Percentiles rank a stretch among this genome's conserved stretches.
phyloP scores from a whole-genome alignment of 2,113 vertebrate genomes.

The Dryoscopus gambensis region DNA sequence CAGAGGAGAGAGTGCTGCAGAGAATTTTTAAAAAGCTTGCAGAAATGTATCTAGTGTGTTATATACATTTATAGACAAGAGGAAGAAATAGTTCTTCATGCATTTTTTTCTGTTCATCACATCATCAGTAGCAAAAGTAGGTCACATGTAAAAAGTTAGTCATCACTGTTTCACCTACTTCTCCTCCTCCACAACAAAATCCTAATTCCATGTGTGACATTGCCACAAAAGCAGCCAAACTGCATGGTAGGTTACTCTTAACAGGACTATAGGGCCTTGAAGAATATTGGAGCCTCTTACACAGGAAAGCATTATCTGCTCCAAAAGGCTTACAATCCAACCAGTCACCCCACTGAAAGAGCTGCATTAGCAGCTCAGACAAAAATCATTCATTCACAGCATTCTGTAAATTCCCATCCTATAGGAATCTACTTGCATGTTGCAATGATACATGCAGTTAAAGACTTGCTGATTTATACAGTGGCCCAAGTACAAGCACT shows the following conservation, averaged over 20 bases:
- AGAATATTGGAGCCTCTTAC: neutral
- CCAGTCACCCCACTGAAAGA: neutral
- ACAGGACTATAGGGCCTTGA: neutral
- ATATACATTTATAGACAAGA: neutral
- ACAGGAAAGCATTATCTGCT: neutral
- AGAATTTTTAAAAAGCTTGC: neutral
- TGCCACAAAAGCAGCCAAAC: neutral
- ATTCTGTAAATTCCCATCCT: neutral
- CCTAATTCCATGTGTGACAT: neutral
- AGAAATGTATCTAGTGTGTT: neutral
- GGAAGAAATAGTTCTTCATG: neutral
- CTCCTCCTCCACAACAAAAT: neutral
- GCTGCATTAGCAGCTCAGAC: neutral
- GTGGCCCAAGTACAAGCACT: neutral
- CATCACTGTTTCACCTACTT: neutral
- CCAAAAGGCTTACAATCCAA: neutral
- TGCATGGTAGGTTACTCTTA: neutral
- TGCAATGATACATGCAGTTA: neutral
- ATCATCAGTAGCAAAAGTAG: neutral
- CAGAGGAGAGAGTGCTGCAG: neutral
- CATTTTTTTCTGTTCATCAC: neutral
- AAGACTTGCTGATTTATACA: neutral
- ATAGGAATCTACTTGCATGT: neutral
- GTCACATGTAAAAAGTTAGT: neutral
- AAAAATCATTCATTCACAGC: neutral